Base-by-base conservation (phyloP, 1,140 invertebrate genomes). In the Euborellia annulipes region DNA sequence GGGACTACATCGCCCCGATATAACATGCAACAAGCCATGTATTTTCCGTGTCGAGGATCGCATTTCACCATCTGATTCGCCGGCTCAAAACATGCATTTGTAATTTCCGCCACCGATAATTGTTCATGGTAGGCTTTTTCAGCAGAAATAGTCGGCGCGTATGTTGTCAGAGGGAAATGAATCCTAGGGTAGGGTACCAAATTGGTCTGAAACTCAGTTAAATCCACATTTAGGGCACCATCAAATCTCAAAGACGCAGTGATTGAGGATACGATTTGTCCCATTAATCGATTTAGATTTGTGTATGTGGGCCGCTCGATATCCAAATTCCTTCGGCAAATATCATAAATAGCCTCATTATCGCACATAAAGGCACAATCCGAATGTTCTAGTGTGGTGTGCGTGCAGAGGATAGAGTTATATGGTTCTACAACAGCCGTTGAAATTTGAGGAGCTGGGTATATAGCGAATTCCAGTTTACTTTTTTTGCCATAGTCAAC, bases 1-100 rank as follows among this genome's bases (percentile, higher is more conserved):
- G n/a, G n/a, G n/a, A 59, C 69, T 9, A 72, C 67, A 53, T 73
- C 70, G 8, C 70, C 70, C 14, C 70, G 54, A 66, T 83, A 84
- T 59, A 85, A 61, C 71, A 85, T 78, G 70, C 80, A 77, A 69
- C 85, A 85, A 20, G 83, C 83, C 85, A 90, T 88, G 72, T 86
- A 89, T 60, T 90, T 89, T 50, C 85, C 86, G 62, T 85, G 79
- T 54, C 84, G 72, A 8, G 86, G 85, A 61, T 89, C 84, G 63
- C 85, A 89, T 62, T 88, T 90, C n/a, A 90, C 85, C 85, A 89
- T 88, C 70, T 89, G 85, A 67, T 86, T 90, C 55, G 78, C 76
- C 23, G 84, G 80, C 62, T 89, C 84, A 64, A 90, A 90, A 63
- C 83, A 87, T 13, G 82, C 78, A 62, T 81, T 86, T 57, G 86